Base-by-base conservation (phyloP, 1,140 invertebrate genomes). In the Drosophila pectinifera region DNA sequence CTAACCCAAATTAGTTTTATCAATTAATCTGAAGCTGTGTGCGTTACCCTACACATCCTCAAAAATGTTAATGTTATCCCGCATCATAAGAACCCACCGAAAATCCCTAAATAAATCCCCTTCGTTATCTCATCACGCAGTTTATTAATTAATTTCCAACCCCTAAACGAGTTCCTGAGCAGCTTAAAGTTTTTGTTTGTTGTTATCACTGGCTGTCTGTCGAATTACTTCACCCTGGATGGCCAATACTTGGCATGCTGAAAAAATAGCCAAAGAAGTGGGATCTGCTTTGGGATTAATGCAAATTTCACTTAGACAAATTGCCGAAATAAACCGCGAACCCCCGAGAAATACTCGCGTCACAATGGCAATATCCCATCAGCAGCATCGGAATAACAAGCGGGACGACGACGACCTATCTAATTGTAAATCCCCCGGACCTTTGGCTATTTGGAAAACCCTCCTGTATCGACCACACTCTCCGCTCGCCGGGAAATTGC, bases 261-360 rank as follows among this genome's bases (percentile, higher is more conserved):
- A 53, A 26, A 68, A 31, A 18, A 26, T 28, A 31, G 22, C 22
- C 10, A 26, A 31, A 22, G 31, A 58, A 31, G 43, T 6, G 10
- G 38, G 28, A 79, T 63, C 59, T 62, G 55, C 42, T 18, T 22
- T 42, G 16, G 65, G 74, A 86, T 88, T 88, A 82, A 88, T 86
- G 80, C 79, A 77, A 88, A 89, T 80, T 89, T 88, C 84, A 76
- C 76, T 88, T 83, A 77, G 22, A 46, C 84, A 88, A 89, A 88
- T 88, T 88, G 84, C 48, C 24, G 62, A 74, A 67, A 89, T 89
- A 88, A 86, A 78, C 82, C 83, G 62, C 82, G 68, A 53, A 31
- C 62, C 67, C 68, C 61, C 41, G 16, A 56, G 39, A 31, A 57
- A 55, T 34, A 38, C 36, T 38, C 46, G 42, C 49, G 11, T 48